phyloP scores from a whole-genome alignment of 2,113 vertebrate species.

The Pseudopodoces humilis region DNA sequence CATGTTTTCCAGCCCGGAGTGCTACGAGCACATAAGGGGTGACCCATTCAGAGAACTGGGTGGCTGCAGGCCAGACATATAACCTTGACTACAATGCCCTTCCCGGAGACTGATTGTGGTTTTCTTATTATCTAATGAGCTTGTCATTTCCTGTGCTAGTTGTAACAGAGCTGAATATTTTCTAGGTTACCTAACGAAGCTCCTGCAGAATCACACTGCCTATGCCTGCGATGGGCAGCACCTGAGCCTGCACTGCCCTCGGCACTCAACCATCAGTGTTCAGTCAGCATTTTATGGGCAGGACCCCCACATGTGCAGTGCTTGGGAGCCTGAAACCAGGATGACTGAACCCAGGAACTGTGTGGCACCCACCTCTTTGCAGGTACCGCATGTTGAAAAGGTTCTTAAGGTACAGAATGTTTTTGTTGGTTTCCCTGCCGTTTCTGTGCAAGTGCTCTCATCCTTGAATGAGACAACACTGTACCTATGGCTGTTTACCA shows the following conservation, averaged over 20 bases:
- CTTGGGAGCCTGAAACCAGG: conserved; percentile 46
- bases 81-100: conserved; percentile 31
- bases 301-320: conserved; percentile 68
- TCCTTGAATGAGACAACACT: not conserved
- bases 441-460: not conserved
- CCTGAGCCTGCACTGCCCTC: conserved; percentile 88
- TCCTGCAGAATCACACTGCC: conserved; percentile 90
- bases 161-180: conserved; percentile 71
- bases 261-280: conserved; percentile 91
- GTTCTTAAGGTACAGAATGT: not conserved
- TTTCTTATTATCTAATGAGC: not conserved
- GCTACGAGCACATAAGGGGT: not conserved
- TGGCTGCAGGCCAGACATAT: not conserved
- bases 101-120: not conserved
- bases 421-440: rapidly evolving
- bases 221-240: conserved; percentile 88
- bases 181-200: conserved; percentile 91
- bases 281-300: conserved; percentile 91
- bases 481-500: not conserved
- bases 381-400: conserved; percentile 74
- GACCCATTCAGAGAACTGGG: not conserved
- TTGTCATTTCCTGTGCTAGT: conserved; percentile 44
- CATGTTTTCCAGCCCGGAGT: not conserved
- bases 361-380: conserved; percentile 85
- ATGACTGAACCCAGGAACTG: conserved; percentile 77